phyloP scores from a whole-genome alignment of 2,888 invertebrate genomes.

The Aelia acuminata region DNA sequence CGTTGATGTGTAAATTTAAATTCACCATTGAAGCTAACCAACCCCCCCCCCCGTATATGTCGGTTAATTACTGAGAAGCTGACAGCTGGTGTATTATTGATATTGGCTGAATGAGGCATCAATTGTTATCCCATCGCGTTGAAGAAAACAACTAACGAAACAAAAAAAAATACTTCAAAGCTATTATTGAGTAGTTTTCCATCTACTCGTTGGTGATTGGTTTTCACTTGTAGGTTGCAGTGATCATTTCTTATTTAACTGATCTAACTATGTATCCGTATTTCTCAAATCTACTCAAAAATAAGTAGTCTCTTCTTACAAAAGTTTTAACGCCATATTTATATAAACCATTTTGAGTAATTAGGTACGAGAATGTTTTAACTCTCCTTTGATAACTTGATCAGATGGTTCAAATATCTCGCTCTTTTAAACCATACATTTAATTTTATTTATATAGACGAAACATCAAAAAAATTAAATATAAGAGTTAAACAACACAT shows the following conservation, averaged over 20 bases:
- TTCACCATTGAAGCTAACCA: background rate
- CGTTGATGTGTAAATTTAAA: background rate
- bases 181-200: background rate
- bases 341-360: no score
- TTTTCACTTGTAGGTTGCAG: background rate
- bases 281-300: background rate
- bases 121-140: background rate
- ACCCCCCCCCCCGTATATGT: no score
- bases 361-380: no score
- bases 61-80: background rate
- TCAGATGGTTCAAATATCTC: background rate
- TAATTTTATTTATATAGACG: no score
- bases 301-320: background rate
- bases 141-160: background rate
- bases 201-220: background rate
- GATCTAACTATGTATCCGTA: background rate
- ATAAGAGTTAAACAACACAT: no score
- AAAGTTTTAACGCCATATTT: background rate
- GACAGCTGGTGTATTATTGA: background rate
- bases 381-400: background rate
- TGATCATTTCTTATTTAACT: background rate
- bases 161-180: background rate
- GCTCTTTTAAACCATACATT: no score
- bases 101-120: background rate
- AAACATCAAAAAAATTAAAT: no score